Base-by-base conservation (phyloP, 2,113 vertebrate species). In the Oryzias javanicus region DNA sequence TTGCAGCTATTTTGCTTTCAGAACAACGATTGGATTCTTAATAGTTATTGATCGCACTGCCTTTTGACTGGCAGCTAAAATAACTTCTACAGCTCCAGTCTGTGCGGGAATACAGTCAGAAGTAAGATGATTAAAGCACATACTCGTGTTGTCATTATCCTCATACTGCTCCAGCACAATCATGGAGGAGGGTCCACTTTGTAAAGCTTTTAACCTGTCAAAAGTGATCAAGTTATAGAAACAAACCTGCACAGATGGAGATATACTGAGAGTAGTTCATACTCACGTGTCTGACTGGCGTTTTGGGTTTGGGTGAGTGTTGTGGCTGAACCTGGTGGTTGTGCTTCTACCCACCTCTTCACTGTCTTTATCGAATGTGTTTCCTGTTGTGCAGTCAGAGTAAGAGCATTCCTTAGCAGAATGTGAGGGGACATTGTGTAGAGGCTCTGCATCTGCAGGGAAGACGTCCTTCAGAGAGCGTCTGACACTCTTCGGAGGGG, bases 161-260 rank as follows among this genome's bases (percentile, higher is more conserved):
- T 84, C 80, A 18, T 45, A 72, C 14, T 56, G 20, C 4, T 87
- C 65, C 48, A 84, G 46, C 12, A 79, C 70, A 45, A 91, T 70
- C 76, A 90, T 74, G 41, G 88, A 90, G 6, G 81, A 83, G 1
- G 87, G 89, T 5, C 90, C 91, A 67, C 90, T 91, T 60, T 16
- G 71, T 15, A 86, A 49, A n/a, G n/a, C 35, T 8, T 55, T 55
- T 10, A 18, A 65, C 70, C 89, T 90, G 80, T 51, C 4, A 35
- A 42, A 58, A 46, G 55, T 14, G 40, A n/a, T 10, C 1, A 2
- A 29, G 2, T 22, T 8, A 56, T 12, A 67, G 4, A 49, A 19
- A 6, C 24, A 46, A 51, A 10, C 25, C 1, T 5, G 50, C 15
- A 64, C 12, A 22, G 1, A 47, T 19, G 2, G 15, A 35, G 35